Percentiles rank a stretch among this genome's conserved stretches.
These are phyloP conservation scores for Dicyrtoma fusca DNA, from an alignment of 2,888 invertebrate genomes.

Conservation along the genomic window DNA sequence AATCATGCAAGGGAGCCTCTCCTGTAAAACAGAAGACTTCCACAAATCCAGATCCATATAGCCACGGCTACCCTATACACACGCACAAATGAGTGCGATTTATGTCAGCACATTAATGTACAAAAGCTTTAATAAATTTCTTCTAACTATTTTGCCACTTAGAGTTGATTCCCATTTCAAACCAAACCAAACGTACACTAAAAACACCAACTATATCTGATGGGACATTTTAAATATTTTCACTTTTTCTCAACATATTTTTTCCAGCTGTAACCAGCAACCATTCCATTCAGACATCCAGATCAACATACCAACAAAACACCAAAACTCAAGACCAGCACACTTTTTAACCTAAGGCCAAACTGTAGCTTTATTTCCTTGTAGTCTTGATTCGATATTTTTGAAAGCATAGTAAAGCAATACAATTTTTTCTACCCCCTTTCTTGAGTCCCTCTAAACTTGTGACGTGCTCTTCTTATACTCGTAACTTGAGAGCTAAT, in stretches of 20 bases:
- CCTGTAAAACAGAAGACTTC: neutral
- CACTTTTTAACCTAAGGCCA: too few species aligned
- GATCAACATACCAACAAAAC: constrained; percentile 4
- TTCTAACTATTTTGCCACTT: constrained; percentile 24
- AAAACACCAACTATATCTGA: constrained; percentile 3
- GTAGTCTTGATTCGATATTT: too few species aligned
- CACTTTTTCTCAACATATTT: neutral
- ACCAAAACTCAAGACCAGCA: neutral
- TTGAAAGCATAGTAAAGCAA: too few species aligned
- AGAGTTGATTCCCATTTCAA: constrained; percentile 22
- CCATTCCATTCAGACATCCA: constrained; percentile 2
- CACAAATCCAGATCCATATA: constrained; percentile 8
- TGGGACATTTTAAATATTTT: constrained; percentile 11
- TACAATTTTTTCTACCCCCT: too few species aligned
- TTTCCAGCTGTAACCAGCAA: constrained; percentile 13
- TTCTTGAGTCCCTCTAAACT: too few species aligned
- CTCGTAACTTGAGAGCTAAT: too few species aligned
- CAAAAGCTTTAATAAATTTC: constrained; percentile 24
- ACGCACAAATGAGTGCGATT: constrained; percentile 25
- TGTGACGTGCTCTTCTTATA: too few species aligned
- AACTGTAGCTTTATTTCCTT: too few species aligned
- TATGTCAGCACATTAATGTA: constrained; percentile 19
- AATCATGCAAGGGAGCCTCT: neutral
- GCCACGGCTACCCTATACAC: neutral
- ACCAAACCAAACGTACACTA: too few species aligned